phyloP scores from a whole-genome alignment of 2,797 vertebrate species.

The Sebastes variabilis region DNA sequence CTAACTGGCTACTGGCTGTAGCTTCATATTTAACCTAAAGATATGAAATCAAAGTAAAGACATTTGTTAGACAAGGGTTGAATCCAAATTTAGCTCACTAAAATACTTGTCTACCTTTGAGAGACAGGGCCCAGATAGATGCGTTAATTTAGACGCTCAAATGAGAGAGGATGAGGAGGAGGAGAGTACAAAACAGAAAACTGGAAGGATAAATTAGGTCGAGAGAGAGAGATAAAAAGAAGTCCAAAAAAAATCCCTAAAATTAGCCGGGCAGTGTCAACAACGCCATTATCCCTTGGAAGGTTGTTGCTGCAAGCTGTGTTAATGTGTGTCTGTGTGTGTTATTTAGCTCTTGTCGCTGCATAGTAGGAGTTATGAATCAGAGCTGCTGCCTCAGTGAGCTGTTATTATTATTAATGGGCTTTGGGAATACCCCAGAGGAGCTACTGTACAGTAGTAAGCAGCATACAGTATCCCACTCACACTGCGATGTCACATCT shows the following conservation, averaged over 20 bases:
- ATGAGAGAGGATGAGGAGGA: background rate
- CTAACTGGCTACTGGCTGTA: background rate
- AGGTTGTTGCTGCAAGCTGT: constrained; percentile 24
- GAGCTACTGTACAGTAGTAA: constrained; percentile 62
- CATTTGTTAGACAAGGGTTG: background rate
- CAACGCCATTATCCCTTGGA: constrained; percentile 23
- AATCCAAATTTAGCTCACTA: background rate
- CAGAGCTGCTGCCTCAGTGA: constrained; percentile 64
- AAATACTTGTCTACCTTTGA: background rate
- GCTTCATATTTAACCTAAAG: background rate
- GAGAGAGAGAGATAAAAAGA: constrained; percentile 34
- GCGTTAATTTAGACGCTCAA: background rate
- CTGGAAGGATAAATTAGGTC: background rate
- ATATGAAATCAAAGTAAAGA: background rate
- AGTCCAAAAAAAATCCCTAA: constrained; percentile 45
- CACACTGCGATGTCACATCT: constrained; percentile 34
- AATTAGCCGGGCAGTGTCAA: constrained; percentile 23
- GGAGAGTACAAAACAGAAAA: background rate
- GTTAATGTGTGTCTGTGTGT: constrained; percentile 18
- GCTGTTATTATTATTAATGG: constrained; percentile 81
- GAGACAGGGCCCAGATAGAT: no score
- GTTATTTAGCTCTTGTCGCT: constrained; percentile 46
- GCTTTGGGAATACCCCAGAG: constrained; percentile 70
- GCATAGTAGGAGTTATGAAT: constrained; percentile 70
- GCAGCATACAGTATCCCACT: constrained; percentile 47